Evolutionary conservation across 2,113 vertebrate species (phyloP), one percentile per base, ranked within the genome.

Genomic region (Rhabdornis inornatus): DNA sequence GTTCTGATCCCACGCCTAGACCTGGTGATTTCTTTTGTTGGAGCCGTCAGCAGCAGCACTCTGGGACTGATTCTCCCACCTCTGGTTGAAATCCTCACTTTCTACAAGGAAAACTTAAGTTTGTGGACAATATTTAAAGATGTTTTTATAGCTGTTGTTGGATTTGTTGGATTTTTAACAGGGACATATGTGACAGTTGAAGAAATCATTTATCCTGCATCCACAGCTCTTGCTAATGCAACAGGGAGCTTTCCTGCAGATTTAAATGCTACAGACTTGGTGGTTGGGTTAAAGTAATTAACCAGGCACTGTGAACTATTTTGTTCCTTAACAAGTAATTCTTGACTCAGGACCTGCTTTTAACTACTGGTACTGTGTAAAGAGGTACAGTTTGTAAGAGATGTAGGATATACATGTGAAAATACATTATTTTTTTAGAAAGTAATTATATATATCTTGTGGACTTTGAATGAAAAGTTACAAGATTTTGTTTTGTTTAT

Each of bases 11-110:
- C 99, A 53, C 98, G 98, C 33, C 97, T 99, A 16, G 99, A 99
- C 95, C 95, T 99, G 61, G 99, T 99, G 55, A 99, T 99, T 93
- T 98, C 99, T 33, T 97, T 99, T 0, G 98, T 99, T 0, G 99
- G 99, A 19, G 99, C 99, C 0, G 98, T 99, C 83, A 98, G 98
- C 97, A 99, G 99, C 97, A 99, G 98, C 69, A 98, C 98, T 2
- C 88, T 99, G 89, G 98, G 98, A 22, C 98, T 99, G 57, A 97
- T 99, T 95, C 95, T 99, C 24, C 99, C 99, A 0, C 99, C 99
- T 7, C 80, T 99, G 68, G 97, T 99, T 70, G 99, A 99, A 97
- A 98, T 99, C 40, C 95, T 99, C 69, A 98, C 98, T 4, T 98
- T 98, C 85, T 98, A 98, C 87, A 97, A 98, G 88, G 98, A 98